These are phyloP conservation scores for Prunella fulvescens DNA, from an alignment of 2,113 vertebrate species.

Conservation along the genomic window DNA sequence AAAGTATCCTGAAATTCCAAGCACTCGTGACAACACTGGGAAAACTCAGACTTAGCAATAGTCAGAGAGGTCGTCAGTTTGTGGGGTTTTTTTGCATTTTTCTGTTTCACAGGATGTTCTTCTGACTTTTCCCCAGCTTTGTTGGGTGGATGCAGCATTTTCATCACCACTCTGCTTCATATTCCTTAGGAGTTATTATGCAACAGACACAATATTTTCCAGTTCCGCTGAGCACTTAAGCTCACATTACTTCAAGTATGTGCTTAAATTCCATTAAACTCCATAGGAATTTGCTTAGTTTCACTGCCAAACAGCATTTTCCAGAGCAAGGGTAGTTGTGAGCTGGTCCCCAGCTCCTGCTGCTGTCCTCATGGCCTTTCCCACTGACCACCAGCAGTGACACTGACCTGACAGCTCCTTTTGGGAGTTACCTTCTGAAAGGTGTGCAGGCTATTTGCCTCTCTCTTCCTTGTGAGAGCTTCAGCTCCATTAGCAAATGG, in stretches of 20 bases:
- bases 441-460: neutral
- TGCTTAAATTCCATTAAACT: neutral
- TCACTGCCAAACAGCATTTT: neutral
- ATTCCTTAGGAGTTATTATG: neutral
- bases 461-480: neutral
- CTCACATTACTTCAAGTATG: neutral
- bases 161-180: rapidly evolving
- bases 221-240: neutral
- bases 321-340: neutral
- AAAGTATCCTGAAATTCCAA: neutral
- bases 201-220: neutral
- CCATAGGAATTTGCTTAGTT: neutral
- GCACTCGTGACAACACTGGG: neutral
- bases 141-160: neutral
- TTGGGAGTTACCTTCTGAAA: neutral
- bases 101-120: neutral
- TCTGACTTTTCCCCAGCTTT: neutral
- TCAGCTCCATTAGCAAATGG: neutral
- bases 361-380: neutral
- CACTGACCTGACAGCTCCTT: neutral
- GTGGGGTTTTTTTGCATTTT: neutral
- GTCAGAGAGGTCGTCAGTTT: neutral
- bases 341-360: neutral
- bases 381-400: neutral
- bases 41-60: neutral